These are phyloP conservation scores for Acanthochromis polyacanthus DNA, from an alignment of 2,113 vertebrate genomes.

Conservation along the genomic window DNA sequence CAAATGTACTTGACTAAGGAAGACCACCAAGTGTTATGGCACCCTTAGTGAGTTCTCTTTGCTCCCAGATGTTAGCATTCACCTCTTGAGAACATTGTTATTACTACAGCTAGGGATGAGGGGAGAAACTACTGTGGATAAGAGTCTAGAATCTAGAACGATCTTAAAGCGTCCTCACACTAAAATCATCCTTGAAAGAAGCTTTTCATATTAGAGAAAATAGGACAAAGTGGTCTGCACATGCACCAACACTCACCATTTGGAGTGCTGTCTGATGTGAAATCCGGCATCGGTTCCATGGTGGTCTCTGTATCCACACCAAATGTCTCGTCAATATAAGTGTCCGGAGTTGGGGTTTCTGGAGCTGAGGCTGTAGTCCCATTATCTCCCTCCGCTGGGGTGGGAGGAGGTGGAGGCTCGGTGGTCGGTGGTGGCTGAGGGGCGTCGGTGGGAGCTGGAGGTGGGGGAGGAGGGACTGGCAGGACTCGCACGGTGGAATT, in stretches of 20 bases:
- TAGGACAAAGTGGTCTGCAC: background rate
- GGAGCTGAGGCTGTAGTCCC: conserved; percentile 7
- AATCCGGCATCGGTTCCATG: conserved; percentile 54
- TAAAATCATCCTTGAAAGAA: background rate
- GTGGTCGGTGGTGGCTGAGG: conserved; percentile 18
- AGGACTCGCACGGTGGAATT: background rate
- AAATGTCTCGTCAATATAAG: background rate
- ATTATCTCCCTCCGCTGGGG: conserved; percentile 8
- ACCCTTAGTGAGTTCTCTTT: background rate
- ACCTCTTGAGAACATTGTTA: background rate
- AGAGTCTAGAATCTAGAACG: background rate
- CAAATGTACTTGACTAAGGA: too few species aligned
- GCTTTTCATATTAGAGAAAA: background rate
- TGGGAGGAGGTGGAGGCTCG: conserved; percentile 30
- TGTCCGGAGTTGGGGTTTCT: conserved; percentile 6
- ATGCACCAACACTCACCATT: conserved; percentile 56
- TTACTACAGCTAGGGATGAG: background rate
- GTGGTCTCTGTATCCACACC: conserved; percentile 39
- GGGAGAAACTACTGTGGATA: background rate
- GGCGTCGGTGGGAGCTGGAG: conserved; percentile 38
- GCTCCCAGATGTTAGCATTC: background rate
- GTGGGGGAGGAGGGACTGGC: conserved; percentile 19
- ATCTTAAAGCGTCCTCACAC: background rate
- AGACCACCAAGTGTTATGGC: too few species aligned
- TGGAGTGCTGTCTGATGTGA: conserved; percentile 44